phyloP scores from a whole-genome alignment of 2,113 vertebrate genomes.

The Australoheros scitulus region DNA sequence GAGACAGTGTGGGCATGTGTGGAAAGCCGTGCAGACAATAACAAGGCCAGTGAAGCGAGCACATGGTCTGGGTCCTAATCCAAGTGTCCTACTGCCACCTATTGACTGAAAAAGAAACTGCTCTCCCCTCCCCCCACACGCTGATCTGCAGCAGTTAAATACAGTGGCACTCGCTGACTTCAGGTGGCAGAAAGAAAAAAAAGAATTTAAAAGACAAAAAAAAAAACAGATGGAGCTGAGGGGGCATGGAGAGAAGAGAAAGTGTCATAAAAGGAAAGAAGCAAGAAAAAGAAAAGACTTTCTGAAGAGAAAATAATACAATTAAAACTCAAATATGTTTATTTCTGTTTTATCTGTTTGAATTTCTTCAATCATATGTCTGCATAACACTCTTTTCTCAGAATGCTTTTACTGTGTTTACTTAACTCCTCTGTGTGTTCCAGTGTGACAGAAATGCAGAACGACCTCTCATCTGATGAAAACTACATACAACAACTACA shows the following conservation, averaged over 20 bases:
- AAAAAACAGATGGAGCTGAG: not conserved
- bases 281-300: not conserved
- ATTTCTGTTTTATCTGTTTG: not conserved
- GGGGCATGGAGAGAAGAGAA: not conserved
- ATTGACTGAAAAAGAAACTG: slow-evolving; percentile 48
- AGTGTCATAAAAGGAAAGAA: slow-evolving; percentile 9
- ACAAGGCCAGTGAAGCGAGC: slow-evolving; percentile 47
- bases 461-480: not conserved
- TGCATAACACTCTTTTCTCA: not conserved
- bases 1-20: slow-evolving; percentile 25
- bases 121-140: slow-evolving; percentile 59
- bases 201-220: not conserved
- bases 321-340: not conserved
- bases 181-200: not conserved
- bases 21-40: slow-evolving; percentile 53
- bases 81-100: slow-evolving; percentile 76
- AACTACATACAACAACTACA: not conserved
- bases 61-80: slow-evolving; percentile 46
- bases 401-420: not conserved
- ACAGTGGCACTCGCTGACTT: slow-evolving; percentile 3
- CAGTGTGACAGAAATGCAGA: not conserved
- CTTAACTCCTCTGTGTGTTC: not conserved
- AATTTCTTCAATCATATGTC: not conserved
- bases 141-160: slow-evolving; percentile 18
- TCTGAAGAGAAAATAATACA: not conserved